Evolutionary conservation across 2,888 invertebrate genomes (phyloP).

Genomic region (Eugnorisma glareosa): DNA sequence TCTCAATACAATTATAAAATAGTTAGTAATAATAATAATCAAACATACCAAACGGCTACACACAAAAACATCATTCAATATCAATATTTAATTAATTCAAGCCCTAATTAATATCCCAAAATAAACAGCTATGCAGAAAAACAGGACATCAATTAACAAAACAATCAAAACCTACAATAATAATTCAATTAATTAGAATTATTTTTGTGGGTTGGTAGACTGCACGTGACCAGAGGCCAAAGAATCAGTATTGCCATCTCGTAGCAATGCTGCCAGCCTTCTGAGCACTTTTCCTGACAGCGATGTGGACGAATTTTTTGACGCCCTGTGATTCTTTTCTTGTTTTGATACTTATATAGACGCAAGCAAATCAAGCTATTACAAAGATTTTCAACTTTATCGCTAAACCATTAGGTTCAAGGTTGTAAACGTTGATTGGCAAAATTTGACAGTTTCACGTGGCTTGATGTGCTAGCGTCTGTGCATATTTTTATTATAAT

Average conservation of each 20-base stretch:
- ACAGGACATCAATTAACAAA: constrained; percentile 25
- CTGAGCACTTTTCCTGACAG: background rate
- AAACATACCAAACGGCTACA: background rate
- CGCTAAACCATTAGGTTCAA: too few relatives aligned
- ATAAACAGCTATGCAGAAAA: constrained; percentile 15
- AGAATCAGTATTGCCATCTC: background rate
- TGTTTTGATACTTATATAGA: background rate
- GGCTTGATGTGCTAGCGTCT: too few relatives aligned
- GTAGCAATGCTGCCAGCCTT: background rate
- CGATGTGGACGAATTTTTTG: background rate
- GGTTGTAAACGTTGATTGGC: too few relatives aligned
- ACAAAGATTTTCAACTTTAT: too few relatives aligned
- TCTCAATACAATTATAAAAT: background rate
- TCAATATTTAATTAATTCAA: background rate
- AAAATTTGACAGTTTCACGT: too few relatives aligned
- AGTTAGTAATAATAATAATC: background rate
- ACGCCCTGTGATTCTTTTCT: too few relatives aligned
- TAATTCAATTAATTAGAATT: constrained; percentile 38
- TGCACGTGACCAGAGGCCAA: background rate
- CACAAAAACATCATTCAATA: background rate
- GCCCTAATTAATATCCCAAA: constrained; percentile 2
- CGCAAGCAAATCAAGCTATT: too few relatives aligned
- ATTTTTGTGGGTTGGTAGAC: background rate
- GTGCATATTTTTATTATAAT: background rate
- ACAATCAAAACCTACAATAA: constrained; percentile 25